These are phyloP conservation scores for Odontothrips loti DNA, from an alignment of 2,888 invertebrate genomes.

Conservation along the genomic window DNA sequence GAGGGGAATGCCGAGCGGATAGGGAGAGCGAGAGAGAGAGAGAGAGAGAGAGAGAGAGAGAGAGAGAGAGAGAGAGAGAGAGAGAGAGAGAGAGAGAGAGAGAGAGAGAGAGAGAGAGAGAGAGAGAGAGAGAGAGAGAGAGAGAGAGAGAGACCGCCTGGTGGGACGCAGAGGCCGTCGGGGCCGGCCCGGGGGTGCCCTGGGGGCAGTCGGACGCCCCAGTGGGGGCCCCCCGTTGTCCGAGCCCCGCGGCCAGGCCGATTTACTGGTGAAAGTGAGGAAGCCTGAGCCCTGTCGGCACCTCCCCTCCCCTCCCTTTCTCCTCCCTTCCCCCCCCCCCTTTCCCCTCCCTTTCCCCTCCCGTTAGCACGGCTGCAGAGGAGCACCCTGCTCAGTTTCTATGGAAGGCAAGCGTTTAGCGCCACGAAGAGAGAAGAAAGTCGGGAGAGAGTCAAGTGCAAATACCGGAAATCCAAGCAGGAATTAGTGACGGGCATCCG, in stretches of 20 bases:
- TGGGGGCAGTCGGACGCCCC: not conserved
- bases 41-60: not conserved
- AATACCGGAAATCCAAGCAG: too few species aligned
- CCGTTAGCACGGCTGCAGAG: too few species aligned
- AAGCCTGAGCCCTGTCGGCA: not conserved
- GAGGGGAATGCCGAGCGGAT: not conserved
- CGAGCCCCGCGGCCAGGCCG: not conserved
- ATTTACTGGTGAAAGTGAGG: conserved; percentile 8
- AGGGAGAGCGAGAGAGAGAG: not conserved
- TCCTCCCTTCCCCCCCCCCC: not conserved
- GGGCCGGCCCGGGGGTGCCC: not conserved
- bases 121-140: not conserved
- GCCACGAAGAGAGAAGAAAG: too few species aligned
- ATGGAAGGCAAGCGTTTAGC: too few species aligned
- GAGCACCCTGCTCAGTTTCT: too few species aligned
- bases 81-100: not conserved
- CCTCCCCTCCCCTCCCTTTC: not conserved
- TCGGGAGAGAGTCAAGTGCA: too few species aligned
- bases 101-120: not conserved
- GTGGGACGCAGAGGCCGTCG: not conserved
- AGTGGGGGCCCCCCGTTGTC: too few species aligned
- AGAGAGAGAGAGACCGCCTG: not conserved
- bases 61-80: not conserved
- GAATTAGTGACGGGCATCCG: too few species aligned
- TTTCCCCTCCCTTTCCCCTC: not conserved